Evolutionary conservation across 2,888 invertebrate species (phyloP).

Genomic region (Allygus modestus): DNA sequence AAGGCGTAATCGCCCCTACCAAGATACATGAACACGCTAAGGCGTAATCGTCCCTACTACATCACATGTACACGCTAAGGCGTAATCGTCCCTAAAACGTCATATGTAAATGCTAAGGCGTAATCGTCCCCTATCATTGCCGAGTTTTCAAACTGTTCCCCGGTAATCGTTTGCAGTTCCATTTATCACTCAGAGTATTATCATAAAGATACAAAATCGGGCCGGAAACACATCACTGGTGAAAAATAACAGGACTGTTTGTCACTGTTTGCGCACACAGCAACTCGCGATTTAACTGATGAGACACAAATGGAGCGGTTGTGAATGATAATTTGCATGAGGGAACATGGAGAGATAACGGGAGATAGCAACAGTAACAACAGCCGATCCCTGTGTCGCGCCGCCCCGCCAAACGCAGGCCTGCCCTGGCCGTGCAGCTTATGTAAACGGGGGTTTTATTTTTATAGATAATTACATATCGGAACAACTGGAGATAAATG

Average conservation of each 20-base stretch:
- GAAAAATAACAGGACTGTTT: constrained; percentile 31
- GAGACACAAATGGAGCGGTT: constrained; percentile 36
- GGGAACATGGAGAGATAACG: background rate
- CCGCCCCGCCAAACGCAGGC: background rate
- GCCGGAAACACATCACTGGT: constrained; percentile 13
- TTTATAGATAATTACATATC: background rate
- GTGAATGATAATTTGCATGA: constrained; percentile 33
- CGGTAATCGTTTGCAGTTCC: background rate
- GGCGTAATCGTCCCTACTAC: no score
- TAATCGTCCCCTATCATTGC: no score
- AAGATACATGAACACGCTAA: no score
- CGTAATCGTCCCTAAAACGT: no score
- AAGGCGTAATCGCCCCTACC: no score
- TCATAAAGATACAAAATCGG: constrained; percentile 34
- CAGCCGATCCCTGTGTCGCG: background rate
- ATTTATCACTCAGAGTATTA: constrained; percentile 21
- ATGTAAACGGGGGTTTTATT: no score
- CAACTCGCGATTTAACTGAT: constrained; percentile 26
- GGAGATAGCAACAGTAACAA: background rate
- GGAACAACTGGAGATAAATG: background rate
- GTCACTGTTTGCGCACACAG: constrained; percentile 13
- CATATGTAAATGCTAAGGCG: no score
- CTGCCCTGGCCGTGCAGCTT: background rate
- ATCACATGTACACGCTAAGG: no score
- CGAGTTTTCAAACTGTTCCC: background rate